Evolutionary conservation across 2,888 invertebrate genomes (phyloP), one percentile per base, ranked within the genome.

Genomic region (Luperina nickerlii): DNA sequence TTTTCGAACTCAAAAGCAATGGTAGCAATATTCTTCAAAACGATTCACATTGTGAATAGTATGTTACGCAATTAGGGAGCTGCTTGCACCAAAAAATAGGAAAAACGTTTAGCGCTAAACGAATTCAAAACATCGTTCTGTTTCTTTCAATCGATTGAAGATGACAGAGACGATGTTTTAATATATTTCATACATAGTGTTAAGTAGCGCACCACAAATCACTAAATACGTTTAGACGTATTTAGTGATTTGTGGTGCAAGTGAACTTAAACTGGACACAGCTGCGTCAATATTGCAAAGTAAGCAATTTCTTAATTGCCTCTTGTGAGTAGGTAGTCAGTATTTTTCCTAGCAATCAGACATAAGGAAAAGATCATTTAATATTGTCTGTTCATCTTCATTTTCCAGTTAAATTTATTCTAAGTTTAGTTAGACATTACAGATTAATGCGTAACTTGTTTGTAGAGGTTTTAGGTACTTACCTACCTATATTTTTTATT

Each of bases 351-450:
- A 63, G 6, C 32, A 11, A 54, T 27, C 45, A 8, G 45, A 24
- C 7, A 20, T 32, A 24, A 60, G 57, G 66, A 67, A 79, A 79
- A 63, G 0, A 60, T n/a, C 0, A 54, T 38, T 13, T n/a, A 78
- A 4, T 48, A 48, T 48, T 18, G 4, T 38, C 38, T 13, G 9
- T 24, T 42, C 9, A 5, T 51, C 27, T 66, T 60, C 13, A 57
- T 68, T 63, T 54, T 42, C 62, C 7, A 38, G 15, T 20, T 77
- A 48, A 70, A 66, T 70, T 51, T 45, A n/a, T 32, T 73, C 15
- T 45, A 45, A 27, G 15, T 45, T 48, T 20, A 78, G 7, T 48
- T 20, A 78, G 7, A 38, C 20, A 38, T 38, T 5, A 45, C 2
- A 51, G 27, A 45, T 27, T 63, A 62, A 18, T 2, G 15, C 2